Percentiles rank a stretch among this genome's conserved stretches.
Conservation (phyloP, 1,140 invertebrate species). For the Solen grandis region DNA sequence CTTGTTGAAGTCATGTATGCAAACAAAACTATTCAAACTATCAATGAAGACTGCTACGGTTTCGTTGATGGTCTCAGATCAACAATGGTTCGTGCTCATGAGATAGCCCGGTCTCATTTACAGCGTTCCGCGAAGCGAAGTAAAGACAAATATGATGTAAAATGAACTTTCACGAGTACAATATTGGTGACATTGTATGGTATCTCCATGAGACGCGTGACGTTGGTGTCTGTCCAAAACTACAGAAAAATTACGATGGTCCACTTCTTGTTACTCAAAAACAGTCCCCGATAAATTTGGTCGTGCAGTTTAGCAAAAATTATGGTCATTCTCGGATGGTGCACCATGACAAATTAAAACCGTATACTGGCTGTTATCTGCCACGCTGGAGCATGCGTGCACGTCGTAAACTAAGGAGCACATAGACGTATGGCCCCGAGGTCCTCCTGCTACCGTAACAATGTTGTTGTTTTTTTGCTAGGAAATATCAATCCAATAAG, state of each 20-base stretch:
- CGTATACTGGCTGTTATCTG: background rate
- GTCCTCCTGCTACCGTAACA: too few relatives aligned
- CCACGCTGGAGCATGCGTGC: background rate
- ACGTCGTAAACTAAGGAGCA: too few relatives aligned
- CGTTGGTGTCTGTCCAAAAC: constrained; percentile 15
- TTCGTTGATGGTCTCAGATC: too few relatives aligned
- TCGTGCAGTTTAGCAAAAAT: background rate
- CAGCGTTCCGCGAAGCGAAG: background rate
- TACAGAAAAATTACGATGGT: background rate
- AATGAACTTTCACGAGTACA: background rate
- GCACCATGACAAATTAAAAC: background rate
- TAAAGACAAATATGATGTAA: constrained; percentile 1
- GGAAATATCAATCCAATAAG: too few relatives aligned
- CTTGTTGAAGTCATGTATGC: too few relatives aligned
- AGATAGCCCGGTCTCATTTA: background rate
- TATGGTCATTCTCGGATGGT: too few relatives aligned
- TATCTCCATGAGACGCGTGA: background rate
- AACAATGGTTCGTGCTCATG: constrained; percentile 13
- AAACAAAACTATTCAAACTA: too few relatives aligned
- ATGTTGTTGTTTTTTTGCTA: too few relatives aligned
- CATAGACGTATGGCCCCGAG: too few relatives aligned
- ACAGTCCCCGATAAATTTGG: constrained; percentile 7
- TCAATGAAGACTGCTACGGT: too few relatives aligned
- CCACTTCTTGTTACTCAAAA: background rate
- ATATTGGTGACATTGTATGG: constrained; percentile 5